A percentile compares a stretch with the other conserved stretches of the same genome.
These are phyloP conservation scores for Epizoanthus ramosus DNA, from an alignment of 92 coral and sea anemone species.

Conservation along the genomic window DNA sequence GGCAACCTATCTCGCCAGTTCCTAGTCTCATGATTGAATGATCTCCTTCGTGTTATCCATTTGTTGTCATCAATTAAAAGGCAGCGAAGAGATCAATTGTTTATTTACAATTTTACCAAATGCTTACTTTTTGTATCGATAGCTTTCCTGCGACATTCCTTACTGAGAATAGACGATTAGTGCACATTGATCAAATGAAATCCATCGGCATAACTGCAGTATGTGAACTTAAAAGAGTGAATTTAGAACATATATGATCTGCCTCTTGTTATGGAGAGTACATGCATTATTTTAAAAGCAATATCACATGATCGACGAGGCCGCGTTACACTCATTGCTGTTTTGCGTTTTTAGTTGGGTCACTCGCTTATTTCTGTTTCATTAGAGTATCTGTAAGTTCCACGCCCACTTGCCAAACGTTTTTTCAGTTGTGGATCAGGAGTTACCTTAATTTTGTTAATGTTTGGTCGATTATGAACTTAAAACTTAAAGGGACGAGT, in stretches of 20 bases:
- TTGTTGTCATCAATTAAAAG: constrained; percentile 10
- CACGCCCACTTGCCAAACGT: background rate
- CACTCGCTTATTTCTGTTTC: constrained; percentile 4
- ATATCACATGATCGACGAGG: constrained; percentile 7
- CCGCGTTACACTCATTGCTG: background rate
- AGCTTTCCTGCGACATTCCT: background rate
- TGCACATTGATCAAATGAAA: background rate
- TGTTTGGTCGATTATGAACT: background rate
- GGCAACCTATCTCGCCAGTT: background rate
- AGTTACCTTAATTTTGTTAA: background rate
- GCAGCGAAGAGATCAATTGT: background rate
- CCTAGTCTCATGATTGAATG: background rate
- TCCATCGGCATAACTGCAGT: constrained; percentile 2
- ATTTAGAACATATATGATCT: background rate
- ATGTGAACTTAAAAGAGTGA: background rate
- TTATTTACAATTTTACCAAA: background rate
- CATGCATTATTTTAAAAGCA: constrained; percentile 25
- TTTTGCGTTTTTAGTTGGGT: background rate
- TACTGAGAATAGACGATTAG: background rate
- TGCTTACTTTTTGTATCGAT: background rate
- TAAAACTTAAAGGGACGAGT: background rate
- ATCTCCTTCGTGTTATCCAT: background rate
- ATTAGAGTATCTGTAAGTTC: constrained; percentile 43
- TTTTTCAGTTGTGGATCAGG: background rate
- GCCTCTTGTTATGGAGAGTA: constrained; percentile 3